These are phyloP conservation scores for Scartelaos histophorus DNA, from an alignment of 2,113 vertebrate genomes.

Conservation along the genomic window DNA sequence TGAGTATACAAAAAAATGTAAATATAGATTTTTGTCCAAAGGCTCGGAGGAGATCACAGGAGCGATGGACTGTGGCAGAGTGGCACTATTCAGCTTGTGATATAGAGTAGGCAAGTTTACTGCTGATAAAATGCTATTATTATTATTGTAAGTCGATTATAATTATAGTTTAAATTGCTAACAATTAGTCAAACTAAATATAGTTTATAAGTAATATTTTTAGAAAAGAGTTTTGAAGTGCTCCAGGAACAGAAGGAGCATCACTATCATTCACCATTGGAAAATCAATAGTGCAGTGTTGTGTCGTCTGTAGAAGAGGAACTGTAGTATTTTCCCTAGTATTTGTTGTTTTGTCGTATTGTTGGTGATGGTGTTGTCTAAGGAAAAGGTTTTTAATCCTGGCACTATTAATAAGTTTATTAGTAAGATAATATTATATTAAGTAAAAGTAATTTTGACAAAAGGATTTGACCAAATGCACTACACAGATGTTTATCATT, in stretches of 20 bases:
- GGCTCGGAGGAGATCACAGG: constrained; percentile 59
- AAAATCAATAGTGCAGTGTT: constrained; percentile 23
- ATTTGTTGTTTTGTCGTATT: background rate
- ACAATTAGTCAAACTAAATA: too few relatives aligned
- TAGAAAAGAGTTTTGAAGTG: too few relatives aligned
- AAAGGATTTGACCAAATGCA: too few relatives aligned
- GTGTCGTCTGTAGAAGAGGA: background rate
- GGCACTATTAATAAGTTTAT: too few relatives aligned
- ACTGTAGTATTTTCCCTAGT: background rate
- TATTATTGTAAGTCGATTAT: too few relatives aligned
- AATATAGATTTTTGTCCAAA: constrained; percentile 71
- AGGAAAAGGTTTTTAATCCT: background rate
- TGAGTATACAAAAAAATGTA: constrained; percentile 67
- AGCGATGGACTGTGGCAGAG: constrained; percentile 18
- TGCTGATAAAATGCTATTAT: constrained; percentile 19
- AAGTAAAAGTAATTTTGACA: background rate
- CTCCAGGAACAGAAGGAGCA: too few relatives aligned
- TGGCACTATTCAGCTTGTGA: constrained; percentile 57
- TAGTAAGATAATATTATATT: background rate
- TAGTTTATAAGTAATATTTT: too few relatives aligned
- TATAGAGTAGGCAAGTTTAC: constrained; percentile 46
- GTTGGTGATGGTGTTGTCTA: background rate
- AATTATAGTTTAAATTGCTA: too few relatives aligned
- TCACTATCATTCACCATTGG: background rate
- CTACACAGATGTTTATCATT: too few relatives aligned